phyloP scores from a whole-genome alignment of 2,888 invertebrate species.

The Biston stratarius region DNA sequence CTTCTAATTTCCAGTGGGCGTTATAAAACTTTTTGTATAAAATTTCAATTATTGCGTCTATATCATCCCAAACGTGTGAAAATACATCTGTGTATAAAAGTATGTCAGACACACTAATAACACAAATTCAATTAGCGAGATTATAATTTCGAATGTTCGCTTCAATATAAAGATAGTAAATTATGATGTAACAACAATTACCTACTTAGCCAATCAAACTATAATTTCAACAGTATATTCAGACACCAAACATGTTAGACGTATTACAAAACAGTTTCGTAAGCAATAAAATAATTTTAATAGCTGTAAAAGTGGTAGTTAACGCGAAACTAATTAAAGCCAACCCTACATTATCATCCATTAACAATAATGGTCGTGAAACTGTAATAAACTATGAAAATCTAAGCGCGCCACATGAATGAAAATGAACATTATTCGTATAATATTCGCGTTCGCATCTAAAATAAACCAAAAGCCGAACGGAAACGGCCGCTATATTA shows the following conservation, averaged over 20 bases:
- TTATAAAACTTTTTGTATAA: constrained; percentile 30
- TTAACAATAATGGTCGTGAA: constrained; percentile 64
- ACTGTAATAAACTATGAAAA: constrained; percentile 64
- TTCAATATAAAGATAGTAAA: constrained; percentile 41
- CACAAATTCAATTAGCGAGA: constrained; percentile 47
- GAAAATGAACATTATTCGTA: constrained; percentile 76
- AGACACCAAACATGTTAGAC: constrained; percentile 42
- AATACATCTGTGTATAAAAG: constrained; percentile 32
- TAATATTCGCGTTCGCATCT: constrained; percentile 82
- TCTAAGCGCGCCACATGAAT: constrained; percentile 65
- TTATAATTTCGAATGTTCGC: constrained; percentile 41
- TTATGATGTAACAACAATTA: constrained; percentile 48
- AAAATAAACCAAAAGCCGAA: constrained; percentile 83
- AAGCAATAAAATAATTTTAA: constrained; percentile 67
- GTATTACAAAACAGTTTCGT: constrained; percentile 59
- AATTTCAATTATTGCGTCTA: constrained; percentile 30
- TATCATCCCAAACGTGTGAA: constrained; percentile 32
- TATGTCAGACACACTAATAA: constrained; percentile 38
- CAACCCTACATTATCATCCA: constrained; percentile 65
- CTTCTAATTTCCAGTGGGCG: constrained; percentile 1
- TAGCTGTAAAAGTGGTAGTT: constrained; percentile 60
- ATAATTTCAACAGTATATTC: constrained; percentile 44
- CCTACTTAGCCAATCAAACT: constrained; percentile 47
- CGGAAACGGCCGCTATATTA: constrained; percentile 85
- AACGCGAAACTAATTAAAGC: constrained; percentile 65